Base-by-base conservation (phyloP, 2,113 vertebrate species). In the Vanacampus margaritifer region DNA sequence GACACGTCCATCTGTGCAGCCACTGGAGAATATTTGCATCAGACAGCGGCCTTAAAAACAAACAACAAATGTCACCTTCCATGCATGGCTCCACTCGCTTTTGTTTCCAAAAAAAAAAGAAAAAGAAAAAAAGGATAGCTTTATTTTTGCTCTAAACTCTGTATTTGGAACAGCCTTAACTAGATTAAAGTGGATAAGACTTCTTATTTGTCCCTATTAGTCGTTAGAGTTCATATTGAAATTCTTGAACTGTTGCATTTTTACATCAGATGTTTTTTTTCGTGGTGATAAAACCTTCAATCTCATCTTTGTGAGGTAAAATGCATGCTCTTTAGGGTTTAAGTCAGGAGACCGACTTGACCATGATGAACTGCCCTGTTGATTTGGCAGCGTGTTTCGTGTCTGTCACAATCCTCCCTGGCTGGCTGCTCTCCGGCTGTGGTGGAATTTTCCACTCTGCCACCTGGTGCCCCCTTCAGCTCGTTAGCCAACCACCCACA, bases 1-100 rank as follows among this genome's bases (percentile, higher is more conserved):
- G 73, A 76, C 75, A 72, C 46, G 73, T 81, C 74, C 65, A 73
- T 79, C 71, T 82, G 79, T 56, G 68, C 58, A 57, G 37, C 13
- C 43, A n/a, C 57, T 17, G 35, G 57, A 59, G 57, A 64, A 84
- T 66, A 84, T 86, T 79, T 79, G 74, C 79, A 87, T 81, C 64
- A 53, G 37, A 62, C 39, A 57, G 61, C 67, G 64, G 66, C 71
- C n/a, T n/a, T n/a, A 68, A 81, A 69, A 76, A 71, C 60, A 71
- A 45, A 54, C 23, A 72, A 68, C 69, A 79, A 67, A 48, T 76
- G 71, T 78, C 66, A 65, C 64, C 32, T 58, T 46, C 61, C 79
- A n/a, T 67, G 46, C 65, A 57, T 10, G 28, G 56, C 17, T 19
- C 9, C 17, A 10, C 57, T 36, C 35, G 4, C 19, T 21, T 21